Conservation (phyloP, 2,888 invertebrate species). For the Pammene aurita region DNA sequence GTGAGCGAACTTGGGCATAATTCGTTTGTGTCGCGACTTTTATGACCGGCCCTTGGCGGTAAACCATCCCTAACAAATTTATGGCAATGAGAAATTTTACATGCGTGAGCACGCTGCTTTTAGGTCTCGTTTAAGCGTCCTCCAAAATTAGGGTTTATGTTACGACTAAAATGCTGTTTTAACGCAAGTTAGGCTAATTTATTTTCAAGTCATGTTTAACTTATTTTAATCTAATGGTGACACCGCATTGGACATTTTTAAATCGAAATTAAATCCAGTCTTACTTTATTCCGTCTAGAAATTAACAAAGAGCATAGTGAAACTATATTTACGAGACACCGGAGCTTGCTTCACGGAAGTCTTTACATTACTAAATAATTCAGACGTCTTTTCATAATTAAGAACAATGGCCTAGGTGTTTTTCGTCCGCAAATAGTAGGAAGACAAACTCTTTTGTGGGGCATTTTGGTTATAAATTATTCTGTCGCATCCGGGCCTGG, state of each 20-base stretch:
- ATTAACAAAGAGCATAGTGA: conserved; percentile 7
- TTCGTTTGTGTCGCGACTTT: conserved; percentile 40
- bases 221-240: not conserved
- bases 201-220: not conserved
- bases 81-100: conserved; percentile 40
- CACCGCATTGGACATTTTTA: too few species aligned
- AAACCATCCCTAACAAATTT: conserved; percentile 40
- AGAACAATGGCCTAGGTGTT: conserved; percentile 38
- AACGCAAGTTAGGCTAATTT: conserved; percentile 6
- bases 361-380: conserved; percentile 21
- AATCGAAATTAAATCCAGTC: not conserved
- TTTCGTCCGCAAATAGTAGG: conserved; percentile 32
- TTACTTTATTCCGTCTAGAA: not conserved
- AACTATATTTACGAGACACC: conserved; percentile 12
- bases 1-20: conserved; percentile 30
- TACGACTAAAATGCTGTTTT: conserved; percentile 24
- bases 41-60: conserved; percentile 37
- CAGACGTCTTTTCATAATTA: conserved; percentile 33
- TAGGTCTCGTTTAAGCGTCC: conserved; percentile 25
- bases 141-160: conserved; percentile 34
- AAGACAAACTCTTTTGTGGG: conserved; percentile 58
- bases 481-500: conserved; percentile 62
- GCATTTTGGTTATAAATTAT: conserved; percentile 66
- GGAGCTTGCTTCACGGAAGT: conserved; percentile 10
- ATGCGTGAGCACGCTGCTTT: conserved; percentile 37